Conservation (phyloP, 2,113 vertebrate genomes). For the Cyprinodon brontotheroides region DNA sequence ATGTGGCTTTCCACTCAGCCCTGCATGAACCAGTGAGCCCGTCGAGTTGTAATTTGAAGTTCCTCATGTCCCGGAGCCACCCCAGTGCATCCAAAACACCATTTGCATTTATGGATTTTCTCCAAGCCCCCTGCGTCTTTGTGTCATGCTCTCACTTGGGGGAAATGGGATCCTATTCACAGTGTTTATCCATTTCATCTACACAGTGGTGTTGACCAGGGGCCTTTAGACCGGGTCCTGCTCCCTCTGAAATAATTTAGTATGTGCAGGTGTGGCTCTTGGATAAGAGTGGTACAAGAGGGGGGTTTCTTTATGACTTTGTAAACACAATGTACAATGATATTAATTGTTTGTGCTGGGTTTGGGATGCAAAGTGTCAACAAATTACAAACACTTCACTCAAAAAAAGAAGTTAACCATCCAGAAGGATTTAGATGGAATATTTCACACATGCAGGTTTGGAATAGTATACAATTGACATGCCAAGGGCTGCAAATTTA, state of each 20-base stretch:
- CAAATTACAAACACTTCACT: neutral
- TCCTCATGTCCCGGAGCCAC: conserved; percentile 63
- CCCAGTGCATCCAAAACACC: conserved; percentile 37
- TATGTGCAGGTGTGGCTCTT: neutral
- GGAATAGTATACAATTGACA: too few relatives aligned
- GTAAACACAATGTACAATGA: conserved; percentile 10
- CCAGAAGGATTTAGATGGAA: neutral
- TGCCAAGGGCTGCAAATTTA: too few relatives aligned
- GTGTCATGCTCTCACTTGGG: conserved; percentile 56
- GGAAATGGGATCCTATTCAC: conserved; percentile 62
- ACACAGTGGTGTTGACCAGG: conserved; percentile 36
- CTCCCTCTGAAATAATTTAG: conserved; percentile 25
- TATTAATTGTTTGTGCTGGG: too few relatives aligned
- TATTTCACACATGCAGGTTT: neutral
- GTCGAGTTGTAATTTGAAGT: conserved; percentile 52
- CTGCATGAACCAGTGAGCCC: conserved; percentile 48
- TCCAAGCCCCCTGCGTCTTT: conserved; percentile 34
- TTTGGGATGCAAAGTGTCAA: neutral
- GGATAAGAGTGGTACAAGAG: neutral
- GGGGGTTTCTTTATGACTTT: conserved; percentile 1
- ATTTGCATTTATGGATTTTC: conserved; percentile 78
- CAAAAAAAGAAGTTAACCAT: neutral
- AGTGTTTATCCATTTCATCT: conserved; percentile 65
- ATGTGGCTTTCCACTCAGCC: conserved; percentile 52
- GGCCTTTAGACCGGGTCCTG: conserved; percentile 42